Conservation (phyloP, 2,888 invertebrate genomes). For the Phengaris arion region DNA sequence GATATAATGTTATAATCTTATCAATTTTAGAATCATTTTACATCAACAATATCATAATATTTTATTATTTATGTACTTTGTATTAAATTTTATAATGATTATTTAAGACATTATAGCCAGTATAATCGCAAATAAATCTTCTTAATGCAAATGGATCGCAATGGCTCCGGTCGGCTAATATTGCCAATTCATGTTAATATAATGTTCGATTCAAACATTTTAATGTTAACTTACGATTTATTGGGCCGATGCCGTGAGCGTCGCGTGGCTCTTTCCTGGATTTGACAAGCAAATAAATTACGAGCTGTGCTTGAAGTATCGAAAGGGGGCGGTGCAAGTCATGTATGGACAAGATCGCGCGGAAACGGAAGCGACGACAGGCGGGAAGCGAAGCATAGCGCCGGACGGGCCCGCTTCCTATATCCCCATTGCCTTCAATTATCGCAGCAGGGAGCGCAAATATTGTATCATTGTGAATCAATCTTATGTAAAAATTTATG, state of each 20-base stretch:
- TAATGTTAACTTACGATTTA: constrained; percentile 49
- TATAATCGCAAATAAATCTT: constrained; percentile 27
- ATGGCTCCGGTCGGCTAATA: constrained; percentile 31
- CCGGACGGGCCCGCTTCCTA: constrained; percentile 72
- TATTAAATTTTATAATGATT: constrained; percentile 13
- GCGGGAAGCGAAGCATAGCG: constrained; percentile 70
- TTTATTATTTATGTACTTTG: background rate
- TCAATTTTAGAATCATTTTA: background rate
- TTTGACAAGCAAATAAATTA: constrained; percentile 77
- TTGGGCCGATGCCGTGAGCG: constrained; percentile 48
- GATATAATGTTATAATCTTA: background rate
- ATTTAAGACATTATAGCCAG: constrained; percentile 2
- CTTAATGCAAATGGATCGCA: constrained; percentile 17
- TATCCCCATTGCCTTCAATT: constrained; percentile 69
- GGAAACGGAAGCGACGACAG: constrained; percentile 73
- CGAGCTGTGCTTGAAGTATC: constrained; percentile 69
- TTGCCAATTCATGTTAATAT: constrained; percentile 42
- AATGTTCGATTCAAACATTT: constrained; percentile 40
- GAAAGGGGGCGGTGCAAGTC: constrained; percentile 57
- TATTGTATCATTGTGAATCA: constrained; percentile 46
- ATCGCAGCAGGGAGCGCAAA: constrained; percentile 66
- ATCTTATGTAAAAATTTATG: constrained; percentile 29
- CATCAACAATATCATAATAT: background rate
- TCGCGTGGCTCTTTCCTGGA: constrained; percentile 74
- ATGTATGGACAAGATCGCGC: constrained; percentile 58